A percentile compares a stretch with the other conserved stretches of the same genome.
Evolutionary conservation across 2,888 invertebrate species (phyloP).

Genomic region (Dinocampus coccinellae): DNA sequence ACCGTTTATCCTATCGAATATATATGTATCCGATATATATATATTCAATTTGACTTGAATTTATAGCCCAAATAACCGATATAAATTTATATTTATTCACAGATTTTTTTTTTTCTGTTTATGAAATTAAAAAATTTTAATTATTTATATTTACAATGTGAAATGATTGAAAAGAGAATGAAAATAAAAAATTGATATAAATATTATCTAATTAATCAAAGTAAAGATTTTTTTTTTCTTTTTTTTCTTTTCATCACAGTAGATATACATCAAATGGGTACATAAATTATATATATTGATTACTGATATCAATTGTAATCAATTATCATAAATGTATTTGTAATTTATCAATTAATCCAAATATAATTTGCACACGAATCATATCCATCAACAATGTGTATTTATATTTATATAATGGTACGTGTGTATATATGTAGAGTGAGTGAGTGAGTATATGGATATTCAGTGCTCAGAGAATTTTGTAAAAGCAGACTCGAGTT

Average conservation of each 20-base stretch:
- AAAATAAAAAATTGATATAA: no score
- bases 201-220: no score
- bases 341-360: constrained; percentile 31
- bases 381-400: not conserved
- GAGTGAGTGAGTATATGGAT: constrained; percentile 24
- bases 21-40: not conserved
- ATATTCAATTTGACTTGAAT: not conserved
- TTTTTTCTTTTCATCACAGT: no score
- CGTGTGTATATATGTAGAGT: not conserved
- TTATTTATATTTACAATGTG: no score
- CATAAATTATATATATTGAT: no score
- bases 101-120: no score
- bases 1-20: not conserved
- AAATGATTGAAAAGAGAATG: no score
- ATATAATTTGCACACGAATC: constrained; percentile 21
- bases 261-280: no score
- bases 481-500: constrained; percentile 19
- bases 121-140: no score
- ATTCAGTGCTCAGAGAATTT: constrained; percentile 26
- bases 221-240: no score
- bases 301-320: no score
- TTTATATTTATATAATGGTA: not conserved
- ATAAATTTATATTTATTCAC: not conserved
- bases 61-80: not conserved
- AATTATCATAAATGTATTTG: constrained; percentile 9